Evolutionary conservation across 2,888 invertebrate genomes (phyloP).

Genomic region (Eupsilia transversa): DNA sequence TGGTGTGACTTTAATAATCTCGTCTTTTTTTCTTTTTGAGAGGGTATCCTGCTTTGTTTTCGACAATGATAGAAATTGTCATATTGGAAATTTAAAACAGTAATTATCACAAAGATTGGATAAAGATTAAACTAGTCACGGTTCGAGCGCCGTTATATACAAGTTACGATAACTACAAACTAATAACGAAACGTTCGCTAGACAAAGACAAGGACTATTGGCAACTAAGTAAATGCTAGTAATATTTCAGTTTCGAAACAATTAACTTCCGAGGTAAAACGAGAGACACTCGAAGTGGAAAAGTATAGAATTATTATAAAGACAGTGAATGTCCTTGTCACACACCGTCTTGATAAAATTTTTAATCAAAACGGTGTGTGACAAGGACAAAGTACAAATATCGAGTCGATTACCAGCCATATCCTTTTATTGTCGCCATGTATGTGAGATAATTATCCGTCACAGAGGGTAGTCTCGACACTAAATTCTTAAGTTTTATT

Average conservation of each 20-base stretch:
- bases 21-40: background rate
- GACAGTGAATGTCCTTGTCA: background rate
- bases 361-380: constrained; percentile 6
- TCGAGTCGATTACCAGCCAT: constrained; percentile 21
- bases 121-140: constrained; percentile 34
- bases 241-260: constrained; percentile 51
- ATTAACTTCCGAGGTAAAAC: constrained; percentile 30
- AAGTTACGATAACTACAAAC: constrained; percentile 26
- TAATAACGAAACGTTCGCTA: constrained; percentile 47
- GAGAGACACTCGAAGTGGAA: constrained; percentile 17
- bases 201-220: constrained; percentile 44
- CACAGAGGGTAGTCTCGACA: constrained; percentile 77
- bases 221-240: constrained; percentile 57
- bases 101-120: constrained; percentile 14
- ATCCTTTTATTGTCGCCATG: constrained; percentile 75
- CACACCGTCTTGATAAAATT: too few relatives aligned
- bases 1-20: background rate
- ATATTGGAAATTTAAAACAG: background rate
- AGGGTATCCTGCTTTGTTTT: background rate
- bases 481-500: constrained; percentile 84
- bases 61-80: background rate
- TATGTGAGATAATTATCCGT: constrained; percentile 82
- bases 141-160: constrained; percentile 5
- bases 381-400: constrained; percentile 28
- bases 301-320: constrained; percentile 2